Conservation (phyloP, 2,797 vertebrate species). For the Triplophysa bombifrons region DNA sequence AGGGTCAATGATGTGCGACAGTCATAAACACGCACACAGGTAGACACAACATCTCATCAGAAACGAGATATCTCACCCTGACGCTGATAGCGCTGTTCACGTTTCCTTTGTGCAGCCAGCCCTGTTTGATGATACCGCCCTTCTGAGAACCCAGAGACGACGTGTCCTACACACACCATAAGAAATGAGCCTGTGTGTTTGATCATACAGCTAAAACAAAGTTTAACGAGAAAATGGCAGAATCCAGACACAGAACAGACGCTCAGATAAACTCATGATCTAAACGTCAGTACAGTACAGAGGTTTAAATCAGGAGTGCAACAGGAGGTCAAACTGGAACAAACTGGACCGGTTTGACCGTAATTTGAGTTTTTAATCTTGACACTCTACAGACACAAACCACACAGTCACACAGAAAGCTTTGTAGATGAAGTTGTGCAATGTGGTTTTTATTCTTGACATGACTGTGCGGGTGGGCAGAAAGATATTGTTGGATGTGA, state of each 20-base stretch:
- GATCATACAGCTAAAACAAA: slow-evolving; percentile 51
- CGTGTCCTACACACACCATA: slow-evolving; percentile 81
- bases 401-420: background rate
- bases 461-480: slow-evolving; percentile 10
- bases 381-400: slow-evolving; percentile 10
- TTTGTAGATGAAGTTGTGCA: slow-evolving; percentile 2
- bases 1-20: slow-evolving; percentile 2
- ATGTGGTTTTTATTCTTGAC: background rate
- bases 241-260: slow-evolving; percentile 37
- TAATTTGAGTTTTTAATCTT: background rate
- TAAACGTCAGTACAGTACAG: background rate
- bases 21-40: background rate
- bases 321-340: background rate
- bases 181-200: slow-evolving; percentile 38
- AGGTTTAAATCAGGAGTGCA: too few relatives aligned
- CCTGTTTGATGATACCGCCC: slow-evolving; percentile 94
- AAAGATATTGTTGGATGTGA: background rate
- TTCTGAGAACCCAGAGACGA: slow-evolving; percentile 97
- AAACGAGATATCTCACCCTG: slow-evolving; percentile 78
- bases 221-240: slow-evolving; percentile 17
- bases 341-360: background rate
- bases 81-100: slow-evolving; percentile 99
- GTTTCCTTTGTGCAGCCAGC: slow-evolving; percentile 98
- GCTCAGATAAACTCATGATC: slow-evolving; percentile 7
- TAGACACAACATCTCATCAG: background rate